phyloP scores from a whole-genome alignment of 2,888 invertebrate genomes.

The Thereva unica region DNA sequence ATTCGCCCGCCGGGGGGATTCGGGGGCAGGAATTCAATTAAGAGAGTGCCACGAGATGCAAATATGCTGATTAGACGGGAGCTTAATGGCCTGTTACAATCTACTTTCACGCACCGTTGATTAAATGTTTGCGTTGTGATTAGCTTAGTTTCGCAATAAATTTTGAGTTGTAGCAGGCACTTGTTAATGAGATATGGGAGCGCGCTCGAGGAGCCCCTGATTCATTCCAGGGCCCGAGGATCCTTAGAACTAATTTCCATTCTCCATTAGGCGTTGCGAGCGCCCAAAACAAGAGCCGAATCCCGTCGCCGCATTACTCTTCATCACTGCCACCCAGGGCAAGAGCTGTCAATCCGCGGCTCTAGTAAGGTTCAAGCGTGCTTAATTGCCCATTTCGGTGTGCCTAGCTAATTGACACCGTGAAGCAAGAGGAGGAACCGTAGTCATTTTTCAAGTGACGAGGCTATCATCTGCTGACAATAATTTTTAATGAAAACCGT shows the following conservation, averaged over 20 bases:
- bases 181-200: no score
- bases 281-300: no score
- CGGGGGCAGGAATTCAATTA: conserved; percentile 34
- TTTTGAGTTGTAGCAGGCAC: no score
- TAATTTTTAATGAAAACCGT: conserved; percentile 41
- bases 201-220: no score
- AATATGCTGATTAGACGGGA: conserved; percentile 32
- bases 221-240: no score
- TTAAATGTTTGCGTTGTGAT: conserved; percentile 27
- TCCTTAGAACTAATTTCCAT: no score
- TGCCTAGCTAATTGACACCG: conserved; percentile 14
- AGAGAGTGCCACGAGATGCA: conserved; percentile 35
- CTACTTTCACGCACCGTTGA: conserved; percentile 32
- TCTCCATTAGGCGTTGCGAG: no score
- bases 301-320: no score
- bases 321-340: no score
- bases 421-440: not conserved
- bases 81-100: conserved; percentile 35
- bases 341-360: conserved; percentile 1
- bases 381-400: conserved; percentile 18
- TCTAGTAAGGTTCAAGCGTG: conserved; percentile 2
- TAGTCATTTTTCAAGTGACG: conserved; percentile 35
- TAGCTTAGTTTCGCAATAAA: conserved; percentile 16
- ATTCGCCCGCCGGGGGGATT: not conserved
- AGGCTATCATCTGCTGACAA: conserved; percentile 32